Base-by-base conservation (phyloP, 2,888 invertebrate genomes). In the Hyposoter didymator region DNA sequence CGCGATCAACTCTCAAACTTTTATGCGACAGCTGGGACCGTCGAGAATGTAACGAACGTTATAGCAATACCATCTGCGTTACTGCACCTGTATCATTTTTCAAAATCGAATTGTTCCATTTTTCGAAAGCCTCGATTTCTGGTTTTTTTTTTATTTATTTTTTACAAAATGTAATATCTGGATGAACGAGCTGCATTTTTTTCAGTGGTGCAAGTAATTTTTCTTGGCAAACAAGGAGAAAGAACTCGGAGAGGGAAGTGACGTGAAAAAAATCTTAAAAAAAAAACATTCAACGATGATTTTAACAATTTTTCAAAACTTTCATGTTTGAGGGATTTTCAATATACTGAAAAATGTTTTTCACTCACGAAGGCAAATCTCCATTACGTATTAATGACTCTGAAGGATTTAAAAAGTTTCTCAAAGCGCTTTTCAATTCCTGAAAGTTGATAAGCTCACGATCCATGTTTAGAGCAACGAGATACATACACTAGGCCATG, bases 11-110 rank as follows among this genome's bases (percentile, higher is more conserved):
- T 55, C 69, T 73, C 55, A 83, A 85, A 85, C 67, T 85, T 85
- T 85, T 78, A 81, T 67, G 73, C 83, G 76, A 78, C 85, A 80
- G 85, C 83, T 85, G 85, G 73, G 79, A 78, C 67, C 85, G 47
- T 28, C 35, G 28, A 32, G 69, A 28, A 76, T 72, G 43, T 62
- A 66, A 82, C 83, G 22, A 45, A 80, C 28, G 49, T 69, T 67
- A 47, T 67, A 69, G 67, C 19, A 74, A 59, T 69, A 81, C 59
- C 35, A 22, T 22, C 35, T 59, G 39, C n/a, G 39, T 72, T 19
- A 10, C 59, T 59, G 81, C 75, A 75, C 75, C 75, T 75, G 81
- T 74, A 81, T 59, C 45, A 28, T 6, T 17, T 19, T n/a, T 47
- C 19, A 64, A 39, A 72, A 59, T 59, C 28, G 14, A 3, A 28